Evolutionary conservation across 2,113 vertebrate species (phyloP).

Genomic region (Pholis gunnellus): DNA sequence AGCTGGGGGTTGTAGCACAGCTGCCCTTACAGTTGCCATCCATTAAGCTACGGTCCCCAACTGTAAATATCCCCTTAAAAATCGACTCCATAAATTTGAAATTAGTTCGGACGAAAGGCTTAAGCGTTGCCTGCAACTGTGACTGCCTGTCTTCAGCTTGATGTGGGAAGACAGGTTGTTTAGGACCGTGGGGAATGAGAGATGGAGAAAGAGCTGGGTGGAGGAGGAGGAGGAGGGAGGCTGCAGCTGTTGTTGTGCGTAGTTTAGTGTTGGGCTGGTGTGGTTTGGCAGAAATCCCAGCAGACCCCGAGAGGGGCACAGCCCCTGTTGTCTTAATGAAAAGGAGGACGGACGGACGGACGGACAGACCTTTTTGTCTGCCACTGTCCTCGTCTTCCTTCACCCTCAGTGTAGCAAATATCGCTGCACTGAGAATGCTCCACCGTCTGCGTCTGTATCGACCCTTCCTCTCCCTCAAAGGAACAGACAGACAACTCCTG

Average conservation of each 20-base stretch:
- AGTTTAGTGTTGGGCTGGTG: constrained; percentile 49
- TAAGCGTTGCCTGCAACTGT: constrained; percentile 46
- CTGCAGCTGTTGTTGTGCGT: constrained; percentile 77
- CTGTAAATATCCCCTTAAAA: constrained; percentile 20
- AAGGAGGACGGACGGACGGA: not conserved
- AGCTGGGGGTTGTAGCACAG: not conserved
- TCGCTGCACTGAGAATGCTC: constrained; percentile 9
- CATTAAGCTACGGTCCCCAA: constrained; percentile 27
- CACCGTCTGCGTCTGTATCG: constrained; percentile 44
- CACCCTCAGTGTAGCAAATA: constrained; percentile 34
- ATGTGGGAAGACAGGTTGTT: constrained; percentile 78
- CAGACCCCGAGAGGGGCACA: constrained; percentile 8
- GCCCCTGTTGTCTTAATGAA: constrained; percentile 1
- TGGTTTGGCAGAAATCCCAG: constrained; percentile 50
- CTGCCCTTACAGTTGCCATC: constrained; percentile 2
- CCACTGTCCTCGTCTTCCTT: constrained; percentile 38
- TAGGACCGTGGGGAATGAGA: constrained; percentile 62
- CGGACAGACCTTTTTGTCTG: constrained; percentile 22
- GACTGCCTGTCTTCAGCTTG: constrained; percentile 70
- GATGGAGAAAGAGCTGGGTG: constrained; percentile 55
- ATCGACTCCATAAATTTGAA: constrained; percentile 6
- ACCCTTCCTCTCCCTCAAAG: constrained; percentile 57
- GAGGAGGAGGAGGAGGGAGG: constrained; percentile 36
- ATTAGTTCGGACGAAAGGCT: constrained; percentile 12
- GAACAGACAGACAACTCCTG: constrained; percentile 43